Base-by-base conservation (phyloP, 2,888 invertebrate genomes). In the Spicauda simplicius region DNA sequence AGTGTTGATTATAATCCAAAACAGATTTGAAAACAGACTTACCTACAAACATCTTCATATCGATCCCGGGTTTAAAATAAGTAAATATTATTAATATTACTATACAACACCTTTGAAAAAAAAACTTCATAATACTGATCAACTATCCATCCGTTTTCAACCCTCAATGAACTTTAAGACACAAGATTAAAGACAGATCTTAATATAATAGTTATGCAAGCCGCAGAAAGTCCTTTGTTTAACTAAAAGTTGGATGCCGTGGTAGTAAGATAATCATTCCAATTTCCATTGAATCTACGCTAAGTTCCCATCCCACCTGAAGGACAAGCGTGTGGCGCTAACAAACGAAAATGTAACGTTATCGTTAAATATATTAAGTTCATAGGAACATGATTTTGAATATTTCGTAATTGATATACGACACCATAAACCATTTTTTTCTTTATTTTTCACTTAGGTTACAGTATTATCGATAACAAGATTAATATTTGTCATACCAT, bases 201-300 rank as follows among this genome's bases (percentile, higher is more conserved):
- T 18, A 65, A 54, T 16, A 61, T 33, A 55, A 56, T 25, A 50
- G 55, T 37, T 61, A 55, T 61, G 50, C 16, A 59, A 66, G 48
- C 66, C 66, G 12, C 66, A 66, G 66, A 60, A 60, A 58, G 18
- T 66, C 66, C 66, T 56, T 66, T 66, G 66, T 66, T 60, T 18
- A 20, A 25, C 60, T 45, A 41, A 61, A 67, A 61, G 53, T 68
- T 68, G 25, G 57, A 68, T 62, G 62, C 45, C 67, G 45, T 61
- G 52, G 57, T 41, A 52, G 55, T 56, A 55, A 53, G 61, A 53
- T 68, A 68, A 68, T 62, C 62, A 68, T 62, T 68, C 62, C 57
- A 61, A 68, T 62, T 62, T 57, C 50, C 61, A 61, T 66, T 66
- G 59, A 55, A 66, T 60, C 65, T 66, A 59, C 59, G 48, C 67